These are phyloP conservation scores for Tachycineta bicolor DNA, from an alignment of 2,113 vertebrate genomes.

Conservation along the genomic window DNA sequence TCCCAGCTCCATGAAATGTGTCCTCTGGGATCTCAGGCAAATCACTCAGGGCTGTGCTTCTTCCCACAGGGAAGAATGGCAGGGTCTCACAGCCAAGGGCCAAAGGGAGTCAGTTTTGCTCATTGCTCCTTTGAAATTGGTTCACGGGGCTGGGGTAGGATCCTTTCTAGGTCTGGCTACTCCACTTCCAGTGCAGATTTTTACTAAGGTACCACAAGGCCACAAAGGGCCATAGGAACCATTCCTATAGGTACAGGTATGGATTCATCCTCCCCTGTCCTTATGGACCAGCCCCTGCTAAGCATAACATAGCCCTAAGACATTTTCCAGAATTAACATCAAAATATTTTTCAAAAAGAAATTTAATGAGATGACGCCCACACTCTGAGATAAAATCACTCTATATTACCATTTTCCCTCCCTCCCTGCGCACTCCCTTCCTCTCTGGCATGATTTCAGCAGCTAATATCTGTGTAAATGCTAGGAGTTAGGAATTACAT, in stretches of 20 bases:
- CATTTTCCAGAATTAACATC: constrained; percentile 9
- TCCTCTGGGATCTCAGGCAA: background rate
- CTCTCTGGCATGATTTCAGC: background rate
- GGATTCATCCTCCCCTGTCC: background rate
- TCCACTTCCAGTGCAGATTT: background rate
- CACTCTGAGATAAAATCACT: constrained; percentile 17
- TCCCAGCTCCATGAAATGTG: background rate
- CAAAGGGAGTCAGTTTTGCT: background rate
- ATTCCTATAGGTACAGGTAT: background rate
- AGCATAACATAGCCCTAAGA: background rate
- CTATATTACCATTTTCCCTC: background rate
- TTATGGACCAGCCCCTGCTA: background rate
- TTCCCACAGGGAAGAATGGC: background rate
- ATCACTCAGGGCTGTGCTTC: background rate
- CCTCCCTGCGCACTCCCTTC: constrained; percentile 11
- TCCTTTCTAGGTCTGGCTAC: background rate
- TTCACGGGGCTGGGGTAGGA: fast-evolving
- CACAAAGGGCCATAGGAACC: background rate
- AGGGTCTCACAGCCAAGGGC: background rate
- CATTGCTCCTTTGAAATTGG: background rate
- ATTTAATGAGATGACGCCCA: constrained; percentile 32
- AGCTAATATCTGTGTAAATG: background rate
- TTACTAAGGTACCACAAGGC: background rate
- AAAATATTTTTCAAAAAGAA: constrained; percentile 39
- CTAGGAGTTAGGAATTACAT: background rate